These are phyloP conservation scores for Struthio camelus DNA, from an alignment of 2,113 vertebrate species.

Conservation along the genomic window DNA sequence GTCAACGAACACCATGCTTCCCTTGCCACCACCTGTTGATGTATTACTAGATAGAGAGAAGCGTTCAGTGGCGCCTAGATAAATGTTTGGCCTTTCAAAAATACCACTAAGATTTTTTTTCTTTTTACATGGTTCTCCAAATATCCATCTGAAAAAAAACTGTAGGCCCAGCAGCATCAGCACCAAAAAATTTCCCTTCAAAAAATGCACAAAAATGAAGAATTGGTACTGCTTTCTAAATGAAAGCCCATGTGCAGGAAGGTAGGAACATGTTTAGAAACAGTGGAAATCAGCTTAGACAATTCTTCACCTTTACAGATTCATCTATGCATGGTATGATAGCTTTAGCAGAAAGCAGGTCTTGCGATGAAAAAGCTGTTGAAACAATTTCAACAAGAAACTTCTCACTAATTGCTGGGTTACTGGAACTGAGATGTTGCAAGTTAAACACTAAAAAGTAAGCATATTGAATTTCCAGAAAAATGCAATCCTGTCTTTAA, in stretches of 20 bases:
- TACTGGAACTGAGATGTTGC: not conserved
- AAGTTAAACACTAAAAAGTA: not conserved
- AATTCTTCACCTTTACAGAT: not conserved
- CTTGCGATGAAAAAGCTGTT: not conserved
- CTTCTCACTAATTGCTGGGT: not conserved
- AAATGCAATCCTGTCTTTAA: not conserved
- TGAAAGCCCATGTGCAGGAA: not conserved
- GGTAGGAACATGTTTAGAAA: not conserved
- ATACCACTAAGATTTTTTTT: not conserved
- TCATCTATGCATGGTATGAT: not conserved
- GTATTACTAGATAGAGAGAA: not conserved
- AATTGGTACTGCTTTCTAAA: not conserved
- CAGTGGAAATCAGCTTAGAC: not conserved
- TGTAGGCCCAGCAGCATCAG: not conserved
- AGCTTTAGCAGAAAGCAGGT: not conserved
- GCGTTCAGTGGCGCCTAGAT: not conserved
- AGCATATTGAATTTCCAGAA: accelerated
- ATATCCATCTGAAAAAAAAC: not conserved
- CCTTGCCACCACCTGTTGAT: slow-evolving; percentile 4
- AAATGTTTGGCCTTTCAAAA: slow-evolving; percentile 34
- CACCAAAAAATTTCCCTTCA: not conserved
- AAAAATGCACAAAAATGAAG: not conserved
- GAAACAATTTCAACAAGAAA: not conserved
- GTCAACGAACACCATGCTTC: not conserved
- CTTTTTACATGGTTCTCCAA: not conserved